Evolutionary conservation across 2,888 invertebrate genomes (phyloP).

Genomic region (Drosophila mercatorum): DNA sequence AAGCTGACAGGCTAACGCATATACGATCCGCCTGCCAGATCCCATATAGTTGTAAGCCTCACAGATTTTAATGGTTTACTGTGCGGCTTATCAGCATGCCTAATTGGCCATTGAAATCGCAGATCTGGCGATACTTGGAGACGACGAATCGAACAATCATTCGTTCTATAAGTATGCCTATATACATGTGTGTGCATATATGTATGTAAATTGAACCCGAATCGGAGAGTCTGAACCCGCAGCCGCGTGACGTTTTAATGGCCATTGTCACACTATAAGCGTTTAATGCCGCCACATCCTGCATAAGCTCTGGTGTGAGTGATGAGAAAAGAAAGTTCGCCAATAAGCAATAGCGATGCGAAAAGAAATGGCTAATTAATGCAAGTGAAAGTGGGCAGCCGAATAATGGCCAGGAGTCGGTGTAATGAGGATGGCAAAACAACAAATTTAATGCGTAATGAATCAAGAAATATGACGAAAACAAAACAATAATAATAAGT

Average conservation of each 20-base stretch:
- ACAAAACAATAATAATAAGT: slow-evolving; percentile 3
- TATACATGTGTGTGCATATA: neutral
- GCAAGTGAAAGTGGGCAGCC: slow-evolving; percentile 38
- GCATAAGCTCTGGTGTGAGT: slow-evolving; percentile 14
- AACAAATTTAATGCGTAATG: slow-evolving; percentile 4
- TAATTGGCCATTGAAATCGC: slow-evolving; percentile 41
- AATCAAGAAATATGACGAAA: slow-evolving; percentile 5
- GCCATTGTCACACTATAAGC: slow-evolving; percentile 19
- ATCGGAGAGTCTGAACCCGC: neutral
- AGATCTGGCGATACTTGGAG: neutral
- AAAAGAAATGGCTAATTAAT: slow-evolving; percentile 23
- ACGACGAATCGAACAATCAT: neutral
- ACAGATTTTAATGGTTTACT: slow-evolving; percentile 36
- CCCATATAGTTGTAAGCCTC: slow-evolving; percentile 3
- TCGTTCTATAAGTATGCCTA: slow-evolving; percentile 1
- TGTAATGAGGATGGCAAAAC: slow-evolving; percentile 18
- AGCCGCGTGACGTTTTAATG: slow-evolving; percentile 18
- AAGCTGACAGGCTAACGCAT: slow-evolving; percentile 31
- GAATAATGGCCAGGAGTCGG: slow-evolving; percentile 32
- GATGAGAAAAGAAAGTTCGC: slow-evolving; percentile 29
- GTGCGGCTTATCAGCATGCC: slow-evolving; percentile 36
- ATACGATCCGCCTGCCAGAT: slow-evolving; percentile 12
- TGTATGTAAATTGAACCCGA: neutral
- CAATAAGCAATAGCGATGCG: slow-evolving; percentile 15
- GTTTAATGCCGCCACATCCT: slow-evolving; percentile 17